phyloP scores from a whole-genome alignment of 2,888 invertebrate genomes.

The Dendrolimus pini region DNA sequence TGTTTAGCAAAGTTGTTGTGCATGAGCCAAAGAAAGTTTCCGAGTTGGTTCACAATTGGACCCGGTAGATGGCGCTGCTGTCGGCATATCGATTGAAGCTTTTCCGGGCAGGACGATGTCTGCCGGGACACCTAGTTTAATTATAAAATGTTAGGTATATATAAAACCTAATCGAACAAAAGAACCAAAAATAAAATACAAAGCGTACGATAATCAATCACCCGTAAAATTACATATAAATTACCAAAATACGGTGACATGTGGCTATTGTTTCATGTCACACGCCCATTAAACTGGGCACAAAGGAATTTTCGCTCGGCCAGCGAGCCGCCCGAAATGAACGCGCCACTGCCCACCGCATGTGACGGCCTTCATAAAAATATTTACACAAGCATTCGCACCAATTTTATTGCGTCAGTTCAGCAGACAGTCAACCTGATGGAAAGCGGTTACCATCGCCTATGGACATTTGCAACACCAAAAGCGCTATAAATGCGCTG shows the following conservation, averaged over 20 bases:
- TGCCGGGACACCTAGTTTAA: neutral
- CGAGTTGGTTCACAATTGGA: no score
- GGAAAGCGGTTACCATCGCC: no score
- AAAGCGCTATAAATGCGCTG: no score
- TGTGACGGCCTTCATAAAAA: neutral
- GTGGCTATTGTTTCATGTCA: constrained; percentile 1
- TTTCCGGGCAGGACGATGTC: no score
- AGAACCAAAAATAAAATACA: constrained; percentile 1
- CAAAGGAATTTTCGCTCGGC: constrained; percentile 12
- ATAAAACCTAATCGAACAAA: neutral
- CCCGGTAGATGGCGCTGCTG: no score
- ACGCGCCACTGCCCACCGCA: constrained; percentile 8
- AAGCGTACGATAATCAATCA: neutral
- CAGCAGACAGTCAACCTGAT: no score
- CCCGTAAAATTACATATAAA: neutral
- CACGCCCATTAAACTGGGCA: constrained; percentile 3
- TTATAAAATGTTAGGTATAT: neutral
- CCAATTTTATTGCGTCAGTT: no score
- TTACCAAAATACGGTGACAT: neutral
- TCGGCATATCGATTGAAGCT: no score
- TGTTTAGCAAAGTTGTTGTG: no score
- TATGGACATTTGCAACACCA: no score
- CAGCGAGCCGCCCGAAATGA: constrained; percentile 10
- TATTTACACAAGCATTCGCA: no score
- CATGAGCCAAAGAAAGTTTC: no score